Percentiles rank a stretch among this genome's conserved stretches.
Evolutionary conservation across 2,888 invertebrate species (phyloP).

Genomic region (Philopedon plagiatum): DNA sequence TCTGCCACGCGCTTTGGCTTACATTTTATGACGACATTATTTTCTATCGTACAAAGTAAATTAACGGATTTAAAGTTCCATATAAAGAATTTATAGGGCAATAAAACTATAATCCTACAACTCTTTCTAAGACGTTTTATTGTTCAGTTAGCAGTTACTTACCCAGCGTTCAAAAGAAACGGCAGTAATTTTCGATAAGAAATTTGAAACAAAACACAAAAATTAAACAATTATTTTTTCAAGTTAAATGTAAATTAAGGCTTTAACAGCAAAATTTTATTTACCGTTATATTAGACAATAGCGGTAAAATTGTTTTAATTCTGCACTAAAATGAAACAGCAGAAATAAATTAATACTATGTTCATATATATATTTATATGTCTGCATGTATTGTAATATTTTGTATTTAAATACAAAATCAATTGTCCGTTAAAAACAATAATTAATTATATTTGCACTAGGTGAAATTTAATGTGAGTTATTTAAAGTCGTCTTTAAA

Average conservation of each 20-base stretch:
- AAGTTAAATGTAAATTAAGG: background rate
- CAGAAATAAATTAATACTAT: background rate
- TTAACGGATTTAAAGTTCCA: background rate
- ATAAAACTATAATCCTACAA: slow-evolving; percentile 16
- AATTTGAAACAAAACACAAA: background rate
- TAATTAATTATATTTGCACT: slow-evolving; percentile 18
- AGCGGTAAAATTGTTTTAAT: background rate
- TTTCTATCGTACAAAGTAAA: background rate
- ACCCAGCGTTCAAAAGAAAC: background rate
- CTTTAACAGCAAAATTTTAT: too few species aligned
- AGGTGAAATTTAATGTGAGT: slow-evolving; percentile 12
- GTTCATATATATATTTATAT: background rate
- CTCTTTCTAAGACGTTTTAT: background rate
- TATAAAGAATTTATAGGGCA: slow-evolving; percentile 13
- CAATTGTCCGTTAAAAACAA: background rate
- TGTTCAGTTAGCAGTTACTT: background rate
- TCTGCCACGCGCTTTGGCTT: background rate
- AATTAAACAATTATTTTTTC: background rate
- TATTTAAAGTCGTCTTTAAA: slow-evolving; percentile 21
- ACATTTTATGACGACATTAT: background rate
- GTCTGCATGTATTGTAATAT: background rate
- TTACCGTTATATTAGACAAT: background rate
- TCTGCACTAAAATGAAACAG: background rate
- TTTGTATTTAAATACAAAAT: slow-evolving; percentile 6
- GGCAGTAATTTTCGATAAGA: background rate